Percentiles rank a stretch among this genome's conserved stretches.
Conservation (phyloP, 2,113 vertebrate genomes). For the Pyrgilauda ruficollis region DNA sequence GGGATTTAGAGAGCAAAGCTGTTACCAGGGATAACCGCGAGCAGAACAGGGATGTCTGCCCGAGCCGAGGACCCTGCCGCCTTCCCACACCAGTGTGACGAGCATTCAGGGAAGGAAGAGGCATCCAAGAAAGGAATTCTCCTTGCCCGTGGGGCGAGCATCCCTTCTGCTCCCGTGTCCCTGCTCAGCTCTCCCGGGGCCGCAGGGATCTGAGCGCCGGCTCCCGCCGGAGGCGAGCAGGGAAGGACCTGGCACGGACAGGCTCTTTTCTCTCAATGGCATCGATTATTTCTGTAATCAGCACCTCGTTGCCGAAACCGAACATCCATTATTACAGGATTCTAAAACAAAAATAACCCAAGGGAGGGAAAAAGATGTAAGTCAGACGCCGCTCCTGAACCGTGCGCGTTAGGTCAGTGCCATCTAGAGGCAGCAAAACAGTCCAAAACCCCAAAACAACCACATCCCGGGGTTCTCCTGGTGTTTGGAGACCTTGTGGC, state of each 20-base stretch:
- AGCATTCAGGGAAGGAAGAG: background rate
- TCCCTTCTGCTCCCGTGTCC: background rate
- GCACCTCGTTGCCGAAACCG: conserved; percentile 8
- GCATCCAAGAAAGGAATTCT: background rate
- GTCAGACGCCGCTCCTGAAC: background rate
- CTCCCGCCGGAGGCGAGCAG: background rate
- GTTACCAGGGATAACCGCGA: background rate
- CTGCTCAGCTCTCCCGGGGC: background rate
- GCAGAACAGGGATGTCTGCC: background rate
- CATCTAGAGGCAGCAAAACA: conserved; percentile 59
- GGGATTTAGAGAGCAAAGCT: conserved; percentile 40
- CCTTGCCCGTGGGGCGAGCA: background rate
- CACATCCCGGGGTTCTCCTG: background rate
- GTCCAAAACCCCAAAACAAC: background rate
- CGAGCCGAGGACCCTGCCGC: background rate
- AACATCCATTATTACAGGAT: conserved; percentile 54
- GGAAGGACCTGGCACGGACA: background rate
- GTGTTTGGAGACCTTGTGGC: accelerated
- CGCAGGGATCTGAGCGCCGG: accelerated
- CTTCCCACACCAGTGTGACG: background rate
- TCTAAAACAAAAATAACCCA: conserved; percentile 57
- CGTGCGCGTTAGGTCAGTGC: conserved; percentile 40
- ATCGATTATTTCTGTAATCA: conserved; percentile 55
- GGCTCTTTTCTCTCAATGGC: background rate
- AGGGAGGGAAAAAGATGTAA: background rate